Base-by-base conservation (phyloP, 2,113 vertebrate genomes). In the Hirundichthys speculiger region DNA sequence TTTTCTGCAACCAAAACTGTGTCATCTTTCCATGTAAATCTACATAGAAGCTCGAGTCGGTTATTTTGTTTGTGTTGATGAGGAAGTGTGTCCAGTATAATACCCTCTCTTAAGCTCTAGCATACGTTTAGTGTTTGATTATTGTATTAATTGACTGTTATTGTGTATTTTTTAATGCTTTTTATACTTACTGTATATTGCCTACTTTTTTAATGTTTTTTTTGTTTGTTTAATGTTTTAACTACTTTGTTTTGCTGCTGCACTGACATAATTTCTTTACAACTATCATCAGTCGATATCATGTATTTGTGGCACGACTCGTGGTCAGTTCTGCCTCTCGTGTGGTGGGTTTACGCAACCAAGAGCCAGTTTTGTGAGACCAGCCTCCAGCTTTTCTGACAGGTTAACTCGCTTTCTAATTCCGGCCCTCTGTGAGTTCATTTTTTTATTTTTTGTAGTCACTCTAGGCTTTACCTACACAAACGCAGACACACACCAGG, bases 361-460 rank as follows among this genome's bases (percentile, higher is more conserved):
- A 51, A 13, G 45, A 69, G 18, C 34, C 67, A 49, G 75, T 60
- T 81, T 73, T 62, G 49, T 76, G 64, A 77, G 70, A 83, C 75
- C 38, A 2, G 25, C 64, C 47, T 69, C 30, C 4, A 45, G 13
- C 16, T 53, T 61, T 61, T 47, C 38, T 38, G n/a, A 50, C 54
- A 74, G 42, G 2, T 64, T 27, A 57, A 53, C 45, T 52, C 46
- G 18, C 57, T 57, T 62, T 57, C 34, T 73, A 63, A 62, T 70
- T 68, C 67, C 47, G 77, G 57, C 72, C 67, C 54, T 69, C 39
- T 49, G 40, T 51, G 69, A 45, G 3, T 11, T 69, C 64, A 73
- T 60, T 62, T 34, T 4, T 10, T 10, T 34, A 7, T 34, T 34
- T 34, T 4, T 75, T 64, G 74, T 66, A 77, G 69, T 75, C 75